phyloP scores from a whole-genome alignment of 2,797 vertebrate genomes.

The Epinephelus malabaricus region DNA sequence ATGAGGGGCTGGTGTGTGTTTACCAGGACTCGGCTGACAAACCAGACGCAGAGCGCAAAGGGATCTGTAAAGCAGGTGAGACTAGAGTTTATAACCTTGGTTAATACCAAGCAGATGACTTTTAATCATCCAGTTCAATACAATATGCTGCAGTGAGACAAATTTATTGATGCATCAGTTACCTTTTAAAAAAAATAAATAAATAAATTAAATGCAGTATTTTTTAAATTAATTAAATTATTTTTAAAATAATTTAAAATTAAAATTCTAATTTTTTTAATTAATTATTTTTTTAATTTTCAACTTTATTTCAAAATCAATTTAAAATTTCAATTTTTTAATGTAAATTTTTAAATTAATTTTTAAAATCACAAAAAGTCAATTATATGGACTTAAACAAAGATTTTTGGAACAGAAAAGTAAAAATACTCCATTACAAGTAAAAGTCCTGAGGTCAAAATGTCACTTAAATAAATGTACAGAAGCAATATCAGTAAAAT shows the following conservation, averaged over 20 bases:
- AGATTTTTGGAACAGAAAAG: neutral
- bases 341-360: too few relatives aligned
- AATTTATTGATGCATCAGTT: neutral
- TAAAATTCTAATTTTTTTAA: too few relatives aligned
- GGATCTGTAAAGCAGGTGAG: conserved; percentile 81
- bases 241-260: neutral
- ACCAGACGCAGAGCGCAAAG: conserved; percentile 60
- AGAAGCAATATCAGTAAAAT: neutral
- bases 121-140: neutral
- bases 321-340: too few relatives aligned
- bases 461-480: neutral
- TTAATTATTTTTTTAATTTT: too few relatives aligned
- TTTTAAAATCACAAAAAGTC: neutral
- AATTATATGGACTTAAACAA: neutral
- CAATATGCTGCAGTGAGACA: neutral
- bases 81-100: neutral
- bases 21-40: conserved; percentile 61
- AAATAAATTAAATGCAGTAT: neutral
- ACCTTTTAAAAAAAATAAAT: neutral
- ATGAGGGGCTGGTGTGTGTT: conserved; percentile 81
- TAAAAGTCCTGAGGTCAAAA: neutral
- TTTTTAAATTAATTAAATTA: neutral
- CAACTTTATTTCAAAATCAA: too few relatives aligned
- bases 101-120: neutral
- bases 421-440: conserved; percentile 5